Percentiles rank a stretch among this genome's conserved stretches.
These are phyloP conservation scores for Liopterus haemorrhoidalis DNA, from an alignment of 2,888 invertebrate species.

Conservation along the genomic window DNA sequence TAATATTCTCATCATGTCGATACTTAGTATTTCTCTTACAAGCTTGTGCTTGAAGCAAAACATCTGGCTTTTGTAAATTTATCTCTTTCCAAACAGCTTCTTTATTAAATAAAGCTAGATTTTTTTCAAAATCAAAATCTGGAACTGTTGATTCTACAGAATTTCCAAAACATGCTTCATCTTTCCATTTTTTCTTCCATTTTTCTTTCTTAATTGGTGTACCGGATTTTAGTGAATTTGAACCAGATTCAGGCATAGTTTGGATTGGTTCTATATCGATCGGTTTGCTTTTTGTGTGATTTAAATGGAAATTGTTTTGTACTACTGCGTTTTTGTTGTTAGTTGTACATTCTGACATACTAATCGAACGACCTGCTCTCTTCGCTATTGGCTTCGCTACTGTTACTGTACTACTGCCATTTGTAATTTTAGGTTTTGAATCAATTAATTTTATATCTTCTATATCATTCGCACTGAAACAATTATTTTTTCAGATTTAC, in stretches of 20 bases:
- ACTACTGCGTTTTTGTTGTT: conserved; percentile 40
- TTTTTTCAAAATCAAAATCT: conserved; percentile 94
- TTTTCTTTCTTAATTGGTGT: conserved; percentile 52
- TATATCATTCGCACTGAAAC: conserved; percentile 64
- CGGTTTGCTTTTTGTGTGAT: conserved; percentile 44
- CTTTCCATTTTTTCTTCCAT: conserved; percentile 51
- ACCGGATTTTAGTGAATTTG: conserved; percentile 38
- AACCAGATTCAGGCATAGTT: conserved; percentile 12
- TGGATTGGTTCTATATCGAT: conserved; percentile 40
- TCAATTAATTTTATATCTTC: conserved; percentile 70
- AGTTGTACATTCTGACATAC: conserved; percentile 42
- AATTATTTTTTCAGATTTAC: conserved; percentile 24
- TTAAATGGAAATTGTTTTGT: conserved; percentile 36
- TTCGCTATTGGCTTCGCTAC: conserved; percentile 53
- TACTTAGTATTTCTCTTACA: conserved; percentile 43
- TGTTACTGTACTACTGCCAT: conserved; percentile 47
- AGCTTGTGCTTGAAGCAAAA: conserved; percentile 50
- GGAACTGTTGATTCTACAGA: conserved; percentile 60
- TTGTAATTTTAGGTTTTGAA: conserved; percentile 46
- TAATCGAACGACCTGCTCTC: conserved; percentile 47
- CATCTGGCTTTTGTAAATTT: conserved; percentile 58
- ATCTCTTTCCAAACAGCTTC: conserved; percentile 72
- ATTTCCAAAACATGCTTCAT: conserved; percentile 74
- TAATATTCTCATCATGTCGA: conserved; percentile 81
- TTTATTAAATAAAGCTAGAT: conserved; percentile 86